Base-by-base conservation (phyloP, 2,797 vertebrate genomes). In the Falco columbarius region DNA sequence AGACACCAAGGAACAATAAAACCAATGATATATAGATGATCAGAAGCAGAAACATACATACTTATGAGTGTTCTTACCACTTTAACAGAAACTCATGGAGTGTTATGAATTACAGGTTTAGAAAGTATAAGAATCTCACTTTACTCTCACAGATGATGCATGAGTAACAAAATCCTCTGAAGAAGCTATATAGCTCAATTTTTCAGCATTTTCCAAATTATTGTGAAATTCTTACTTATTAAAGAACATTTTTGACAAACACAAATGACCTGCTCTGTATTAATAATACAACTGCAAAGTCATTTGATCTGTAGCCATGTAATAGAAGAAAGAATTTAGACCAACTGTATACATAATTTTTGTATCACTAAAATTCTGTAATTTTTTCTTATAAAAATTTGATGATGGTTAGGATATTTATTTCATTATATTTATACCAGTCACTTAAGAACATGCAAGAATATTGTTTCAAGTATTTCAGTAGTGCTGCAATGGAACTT, bases 271-370 rank as follows among this genome's bases (percentile, higher is more conserved):
- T 72, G 3, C 1, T 77, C 10, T 86, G 7, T 7, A 58, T 80
- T 51, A 71, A 47, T n/a, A 65, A 54, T 9, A 34, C 5, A 44
- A 13, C 0, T 3, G 8, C 0, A 3, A 82, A 76, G 21, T n/a
- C 15, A 13, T 21, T 81, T 16, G 6, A 38, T 59, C 7, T 84
- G 3, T 9, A 72, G 6, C 6, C 4, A 29, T 29, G 3, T 30
- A 54, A 62, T 1, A 81, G 12, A 73, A 12, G 23, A 21, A 76
- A 75, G 14, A 62, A 76, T n/a, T 62, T 74, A 20, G 4, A 63
- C 4, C 3, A 54, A 79, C 58, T 12, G 0, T 22, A 30, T 27
- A 12, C 10, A 38, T 29, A 40, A 59, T 10, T 38, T 70, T 63
- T 71, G 9, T 36, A 21, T 4, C 55, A 27, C 14, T 70, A 75